phyloP scores from a whole-genome alignment of 2,888 invertebrate species.

The Aleiodes alternator region DNA sequence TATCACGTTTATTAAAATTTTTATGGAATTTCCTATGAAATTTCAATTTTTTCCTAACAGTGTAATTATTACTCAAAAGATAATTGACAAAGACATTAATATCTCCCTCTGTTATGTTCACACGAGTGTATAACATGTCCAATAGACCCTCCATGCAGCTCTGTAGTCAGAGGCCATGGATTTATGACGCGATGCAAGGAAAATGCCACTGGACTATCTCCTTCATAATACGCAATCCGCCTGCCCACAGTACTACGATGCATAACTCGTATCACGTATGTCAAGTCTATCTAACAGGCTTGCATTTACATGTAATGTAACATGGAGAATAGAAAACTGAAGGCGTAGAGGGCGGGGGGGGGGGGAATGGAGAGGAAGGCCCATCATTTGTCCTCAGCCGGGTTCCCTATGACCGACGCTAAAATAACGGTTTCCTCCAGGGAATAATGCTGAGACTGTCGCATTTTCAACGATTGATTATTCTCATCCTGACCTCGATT shows the following conservation, averaged over 20 bases:
- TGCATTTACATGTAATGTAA: too few species aligned
- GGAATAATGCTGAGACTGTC: not conserved
- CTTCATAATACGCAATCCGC: slow-evolving; percentile 6
- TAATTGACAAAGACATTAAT: too few species aligned
- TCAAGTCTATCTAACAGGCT: not conserved
- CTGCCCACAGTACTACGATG: not conserved
- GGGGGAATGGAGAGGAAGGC: too few species aligned
- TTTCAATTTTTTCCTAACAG: too few species aligned
- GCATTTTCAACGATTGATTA: slow-evolving; percentile 4
- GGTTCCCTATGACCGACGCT: not conserved
- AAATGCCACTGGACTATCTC: slow-evolving; percentile 11
- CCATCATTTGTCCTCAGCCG: too few species aligned
- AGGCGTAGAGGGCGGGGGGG: too few species aligned
- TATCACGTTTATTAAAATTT: too few species aligned
- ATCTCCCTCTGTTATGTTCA: too few species aligned
- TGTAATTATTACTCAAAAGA: too few species aligned
- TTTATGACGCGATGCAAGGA: slow-evolving; percentile 23
- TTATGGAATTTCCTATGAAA: too few species aligned
- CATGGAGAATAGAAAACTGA: slow-evolving; percentile 1
- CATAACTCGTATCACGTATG: slow-evolving; percentile 28
- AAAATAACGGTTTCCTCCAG: slow-evolving; percentile 15
- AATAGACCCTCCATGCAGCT: too few species aligned
- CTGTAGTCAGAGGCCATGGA: not conserved
- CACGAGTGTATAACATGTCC: too few species aligned
- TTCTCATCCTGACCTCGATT: not conserved